A percentile compares a stretch with the other conserved stretches of the same genome.
Conservation (phyloP, 2,113 vertebrate genomes). For the Nycticorax nycticorax region DNA sequence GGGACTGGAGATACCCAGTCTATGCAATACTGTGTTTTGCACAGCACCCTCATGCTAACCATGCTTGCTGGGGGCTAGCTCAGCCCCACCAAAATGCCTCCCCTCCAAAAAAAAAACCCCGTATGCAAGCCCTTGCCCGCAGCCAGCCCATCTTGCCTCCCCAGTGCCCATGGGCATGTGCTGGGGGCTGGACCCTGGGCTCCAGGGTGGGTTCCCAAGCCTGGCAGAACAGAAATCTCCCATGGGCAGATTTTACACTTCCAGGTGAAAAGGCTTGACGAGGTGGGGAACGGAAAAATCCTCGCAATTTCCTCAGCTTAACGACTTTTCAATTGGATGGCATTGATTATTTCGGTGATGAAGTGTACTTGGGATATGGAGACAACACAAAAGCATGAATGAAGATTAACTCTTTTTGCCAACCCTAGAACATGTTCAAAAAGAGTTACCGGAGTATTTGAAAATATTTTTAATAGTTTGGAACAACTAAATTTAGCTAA, state of each 20-base stretch:
- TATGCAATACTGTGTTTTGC: not conserved
- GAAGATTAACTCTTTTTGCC: constrained; percentile 36
- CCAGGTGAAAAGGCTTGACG: not conserved
- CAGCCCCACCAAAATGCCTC: not conserved
- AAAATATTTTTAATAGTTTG: constrained; percentile 75
- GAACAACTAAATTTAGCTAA: constrained; percentile 78
- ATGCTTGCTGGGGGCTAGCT: not conserved
- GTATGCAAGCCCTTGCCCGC: rapidly evolving
- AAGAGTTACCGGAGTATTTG: constrained; percentile 52
- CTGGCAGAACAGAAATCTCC: not conserved
- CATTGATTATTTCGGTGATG: not conserved
- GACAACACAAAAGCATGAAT: constrained; percentile 45
- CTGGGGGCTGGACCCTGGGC: not conserved
- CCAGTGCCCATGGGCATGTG: rapidly evolving
- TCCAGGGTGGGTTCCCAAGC: not conserved
- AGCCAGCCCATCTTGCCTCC: not conserved
- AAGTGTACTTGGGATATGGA: not conserved
- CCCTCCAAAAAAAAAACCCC: rapidly evolving
- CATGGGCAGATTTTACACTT: not conserved
- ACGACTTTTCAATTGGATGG: not conserved
- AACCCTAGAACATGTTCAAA: constrained; percentile 19
- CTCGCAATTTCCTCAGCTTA: not conserved
- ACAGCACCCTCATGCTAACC: not conserved
- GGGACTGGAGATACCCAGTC: not conserved
- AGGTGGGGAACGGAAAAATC: not conserved